Percentiles rank a stretch among this genome's conserved stretches.
These are phyloP conservation scores for Rhorus exstirpatorius DNA, from an alignment of 2,888 invertebrate species.

Conservation along the genomic window DNA sequence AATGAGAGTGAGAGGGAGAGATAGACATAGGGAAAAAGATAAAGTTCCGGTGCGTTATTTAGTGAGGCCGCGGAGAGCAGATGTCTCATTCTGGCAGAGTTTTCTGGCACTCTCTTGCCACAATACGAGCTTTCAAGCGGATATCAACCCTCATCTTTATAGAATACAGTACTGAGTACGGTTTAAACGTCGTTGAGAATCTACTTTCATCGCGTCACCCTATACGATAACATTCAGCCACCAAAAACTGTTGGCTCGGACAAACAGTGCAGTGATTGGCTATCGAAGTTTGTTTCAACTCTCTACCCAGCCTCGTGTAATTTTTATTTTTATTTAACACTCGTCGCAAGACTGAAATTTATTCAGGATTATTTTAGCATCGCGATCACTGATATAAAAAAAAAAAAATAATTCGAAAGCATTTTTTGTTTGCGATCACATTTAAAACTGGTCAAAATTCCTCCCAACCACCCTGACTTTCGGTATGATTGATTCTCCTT, in stretches of 20 bases:
- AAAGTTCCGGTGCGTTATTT: constrained; percentile 77
- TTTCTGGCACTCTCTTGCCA: constrained; percentile 80
- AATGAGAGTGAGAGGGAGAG: constrained; percentile 12
- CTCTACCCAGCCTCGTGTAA: no score
- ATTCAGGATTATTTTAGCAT: no score
- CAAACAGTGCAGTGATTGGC: constrained; percentile 9
- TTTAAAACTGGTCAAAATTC: no score
- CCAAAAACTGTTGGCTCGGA: neutral
- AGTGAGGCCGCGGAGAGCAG: constrained; percentile 78
- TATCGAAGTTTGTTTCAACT: no score
- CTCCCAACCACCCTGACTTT: no score
- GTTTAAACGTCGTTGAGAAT: constrained; percentile 46
- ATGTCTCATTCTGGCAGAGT: constrained; percentile 83
- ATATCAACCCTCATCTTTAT: constrained; percentile 52
- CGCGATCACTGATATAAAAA: no score
- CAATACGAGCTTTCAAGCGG: constrained; percentile 61
- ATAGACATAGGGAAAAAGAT: constrained; percentile 20
- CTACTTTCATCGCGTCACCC: constrained; percentile 23
- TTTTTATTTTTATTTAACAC: no score
- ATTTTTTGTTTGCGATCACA: no score
- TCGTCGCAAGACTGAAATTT: no score
- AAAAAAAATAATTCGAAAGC: no score
- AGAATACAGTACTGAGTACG: constrained; percentile 34
- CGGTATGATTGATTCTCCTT: no score
- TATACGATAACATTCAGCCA: neutral